A percentile compares a stretch with the other conserved stretches of the same genome.
phyloP scores from a whole-genome alignment of 2,113 vertebrate genomes.

The Carassius gibelio region DNA sequence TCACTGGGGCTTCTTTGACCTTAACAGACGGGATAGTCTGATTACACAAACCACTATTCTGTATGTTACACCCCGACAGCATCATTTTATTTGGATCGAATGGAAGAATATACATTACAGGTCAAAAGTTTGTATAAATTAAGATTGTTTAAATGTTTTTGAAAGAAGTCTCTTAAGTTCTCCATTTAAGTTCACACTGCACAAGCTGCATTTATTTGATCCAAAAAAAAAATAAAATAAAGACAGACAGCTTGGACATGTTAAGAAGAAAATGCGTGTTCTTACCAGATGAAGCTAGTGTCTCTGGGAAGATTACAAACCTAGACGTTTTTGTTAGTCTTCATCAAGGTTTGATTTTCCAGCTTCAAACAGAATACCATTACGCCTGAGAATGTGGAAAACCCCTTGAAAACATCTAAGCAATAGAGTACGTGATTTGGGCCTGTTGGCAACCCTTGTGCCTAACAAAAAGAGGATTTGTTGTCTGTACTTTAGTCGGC shows the following conservation, averaged over 20 bases:
- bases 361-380: conserved; percentile 17
- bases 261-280: not conserved
- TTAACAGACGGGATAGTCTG: conserved; percentile 68
- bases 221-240: too few relatives aligned
- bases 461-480: conserved; percentile 52
- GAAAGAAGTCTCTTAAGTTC: not conserved
- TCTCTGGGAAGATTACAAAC: not conserved
- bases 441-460: conserved; percentile 32
- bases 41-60: conserved; percentile 68
- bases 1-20: conserved; percentile 75
- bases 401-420: conserved; percentile 44
- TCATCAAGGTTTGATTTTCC: conserved; percentile 33
- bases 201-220: not conserved
- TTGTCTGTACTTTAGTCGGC: conserved; percentile 10
- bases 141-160: not conserved
- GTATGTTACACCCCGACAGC: not conserved
- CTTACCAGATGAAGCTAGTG: not conserved
- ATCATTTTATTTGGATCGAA: not conserved
- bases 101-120: not conserved
- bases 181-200: too few relatives aligned
- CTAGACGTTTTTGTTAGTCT: conserved; percentile 8
- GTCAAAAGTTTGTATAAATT: not conserved
- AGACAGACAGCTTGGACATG: not conserved
- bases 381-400: conserved; percentile 7
- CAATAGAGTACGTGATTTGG: conserved; percentile 39